A percentile compares a stretch with the other conserved stretches of the same genome.
phyloP scores from a whole-genome alignment of 1,140 invertebrate species.

The Heliconius melpomene region DNA sequence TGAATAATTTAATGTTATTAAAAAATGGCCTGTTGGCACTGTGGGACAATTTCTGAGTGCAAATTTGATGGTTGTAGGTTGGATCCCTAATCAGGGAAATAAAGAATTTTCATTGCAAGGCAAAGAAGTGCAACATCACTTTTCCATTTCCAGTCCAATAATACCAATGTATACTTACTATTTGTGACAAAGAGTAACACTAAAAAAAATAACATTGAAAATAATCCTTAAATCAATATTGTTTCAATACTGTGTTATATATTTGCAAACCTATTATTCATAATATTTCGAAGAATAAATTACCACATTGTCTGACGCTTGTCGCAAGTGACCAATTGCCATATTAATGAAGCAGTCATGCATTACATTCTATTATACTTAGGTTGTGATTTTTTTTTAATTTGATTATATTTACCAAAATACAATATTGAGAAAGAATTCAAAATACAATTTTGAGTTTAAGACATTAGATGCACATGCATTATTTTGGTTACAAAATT shows the following conservation, averaged over 20 bases:
- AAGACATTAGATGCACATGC: no score
- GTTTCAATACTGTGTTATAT: background rate
- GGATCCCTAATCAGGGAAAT: no score
- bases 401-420: background rate
- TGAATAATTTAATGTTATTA: background rate
- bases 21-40: background rate
- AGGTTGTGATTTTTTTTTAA: background rate
- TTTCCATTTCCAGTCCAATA: no score
- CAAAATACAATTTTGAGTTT: no score
- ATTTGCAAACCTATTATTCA: background rate
- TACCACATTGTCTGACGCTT: background rate
- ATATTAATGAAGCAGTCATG: background rate
- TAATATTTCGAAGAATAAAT: background rate
- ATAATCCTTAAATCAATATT: background rate
- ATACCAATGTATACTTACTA: no score
- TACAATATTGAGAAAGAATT: no score
- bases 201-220: background rate
- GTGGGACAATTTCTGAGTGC: no score
- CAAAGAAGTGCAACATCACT: no score
- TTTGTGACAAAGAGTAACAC: no score
- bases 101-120: no score
- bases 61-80: no score
- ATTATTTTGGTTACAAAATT: no score
- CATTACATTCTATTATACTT: background rate
- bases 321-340: background rate